Conservation (phyloP, 2,888 invertebrate genomes). For the Leptopilina syphax region DNA sequence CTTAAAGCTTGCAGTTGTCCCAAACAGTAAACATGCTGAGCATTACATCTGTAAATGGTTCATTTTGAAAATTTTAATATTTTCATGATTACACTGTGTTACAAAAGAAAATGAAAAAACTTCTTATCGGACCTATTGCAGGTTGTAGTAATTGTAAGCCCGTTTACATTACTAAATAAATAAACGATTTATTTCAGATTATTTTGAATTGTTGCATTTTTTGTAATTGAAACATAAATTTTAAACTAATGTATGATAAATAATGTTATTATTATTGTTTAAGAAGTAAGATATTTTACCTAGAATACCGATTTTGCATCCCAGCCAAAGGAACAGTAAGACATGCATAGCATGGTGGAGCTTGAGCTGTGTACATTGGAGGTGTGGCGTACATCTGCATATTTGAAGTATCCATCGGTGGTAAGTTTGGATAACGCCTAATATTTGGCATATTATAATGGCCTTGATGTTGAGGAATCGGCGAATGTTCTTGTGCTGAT, state of each 20-base stretch:
- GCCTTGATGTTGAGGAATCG: conserved; percentile 70
- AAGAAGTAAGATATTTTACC: conserved; percentile 58
- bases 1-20: conserved; percentile 78
- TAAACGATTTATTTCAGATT: neutral
- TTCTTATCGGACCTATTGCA: too few relatives aligned
- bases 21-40: conserved; percentile 74
- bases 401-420: conserved; percentile 69
- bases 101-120: too few relatives aligned
- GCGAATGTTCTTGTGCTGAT: conserved; percentile 65
- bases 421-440: conserved; percentile 71
- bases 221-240: neutral
- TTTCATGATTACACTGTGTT: too few relatives aligned
- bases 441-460: conserved; percentile 66
- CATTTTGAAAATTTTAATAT: conserved; percentile 8
- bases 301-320: conserved; percentile 72
- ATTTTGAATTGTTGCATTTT: too few relatives aligned
- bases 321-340: conserved; percentile 73
- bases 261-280: neutral
- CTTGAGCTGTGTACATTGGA: conserved; percentile 70
- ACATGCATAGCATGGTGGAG: conserved; percentile 72
- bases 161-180: too few relatives aligned
- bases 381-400: conserved; percentile 73
- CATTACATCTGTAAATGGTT: conserved; percentile 65
- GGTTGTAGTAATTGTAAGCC: too few relatives aligned
- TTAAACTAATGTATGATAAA: neutral